A percentile compares a stretch with the other conserved stretches of the same genome.
Evolutionary conservation across 2,797 vertebrate genomes (phyloP).

Genomic region (Salmo trutta): DNA sequence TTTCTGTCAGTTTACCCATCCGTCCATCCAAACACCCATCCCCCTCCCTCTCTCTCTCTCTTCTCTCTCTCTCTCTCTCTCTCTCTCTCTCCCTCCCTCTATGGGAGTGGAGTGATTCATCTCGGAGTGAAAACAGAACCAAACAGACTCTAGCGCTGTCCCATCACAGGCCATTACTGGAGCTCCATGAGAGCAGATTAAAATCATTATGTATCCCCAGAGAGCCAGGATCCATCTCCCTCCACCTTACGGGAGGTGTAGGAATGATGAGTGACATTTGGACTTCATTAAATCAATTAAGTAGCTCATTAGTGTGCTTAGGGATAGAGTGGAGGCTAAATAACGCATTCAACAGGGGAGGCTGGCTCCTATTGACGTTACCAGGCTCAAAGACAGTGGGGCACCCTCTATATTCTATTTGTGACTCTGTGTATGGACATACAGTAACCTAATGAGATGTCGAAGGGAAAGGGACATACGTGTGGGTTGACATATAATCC

Average conservation of each 20-base stretch:
- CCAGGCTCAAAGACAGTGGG: constrained; percentile 22
- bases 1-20: not conserved
- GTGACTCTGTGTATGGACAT: not conserved
- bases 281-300: constrained; percentile 54
- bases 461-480: not conserved
- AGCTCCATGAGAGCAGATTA: constrained; percentile 27
- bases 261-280: constrained; percentile 41
- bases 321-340: constrained; percentile 29
- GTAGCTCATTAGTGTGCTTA: constrained; percentile 44
- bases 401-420: not conserved
- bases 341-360: constrained; percentile 23
- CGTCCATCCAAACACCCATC: too few species aligned
- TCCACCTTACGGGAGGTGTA: constrained; percentile 19
- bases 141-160: constrained; percentile 1
- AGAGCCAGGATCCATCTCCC: constrained; percentile 16
- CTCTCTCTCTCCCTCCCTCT: not conserved
- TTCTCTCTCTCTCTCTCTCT: not conserved
- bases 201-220: constrained; percentile 29
- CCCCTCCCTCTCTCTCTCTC: not conserved
- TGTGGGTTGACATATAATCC: not conserved
- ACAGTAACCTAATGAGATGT: constrained; percentile 1
- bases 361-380: constrained; percentile 27
- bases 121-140: not conserved
- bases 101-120: not conserved
- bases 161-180: constrained; percentile 26